Conservation (phyloP, 2,888 invertebrate species). For the Agriopis marginaria region DNA sequence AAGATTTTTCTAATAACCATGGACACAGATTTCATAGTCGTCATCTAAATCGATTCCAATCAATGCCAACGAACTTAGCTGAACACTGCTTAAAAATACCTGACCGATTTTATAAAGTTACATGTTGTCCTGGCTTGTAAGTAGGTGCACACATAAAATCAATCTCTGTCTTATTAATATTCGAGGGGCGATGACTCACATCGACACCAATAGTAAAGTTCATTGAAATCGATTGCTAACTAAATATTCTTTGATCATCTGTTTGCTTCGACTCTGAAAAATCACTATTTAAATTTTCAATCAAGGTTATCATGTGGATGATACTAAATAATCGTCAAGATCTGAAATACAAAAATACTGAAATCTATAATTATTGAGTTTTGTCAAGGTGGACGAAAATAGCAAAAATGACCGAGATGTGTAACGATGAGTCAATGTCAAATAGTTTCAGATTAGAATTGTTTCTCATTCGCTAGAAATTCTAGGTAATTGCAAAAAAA, state of each 20-base stretch:
- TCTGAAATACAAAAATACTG: conserved; percentile 43
- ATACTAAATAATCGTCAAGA: conserved; percentile 28
- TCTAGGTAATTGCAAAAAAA: neutral
- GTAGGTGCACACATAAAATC: conserved; percentile 4
- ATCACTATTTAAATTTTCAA: conserved; percentile 14
- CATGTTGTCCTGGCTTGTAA: neutral
- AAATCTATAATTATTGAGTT: conserved; percentile 52
- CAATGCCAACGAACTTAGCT: neutral
- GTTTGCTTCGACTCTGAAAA: conserved; percentile 16
- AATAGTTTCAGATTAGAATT: conserved; percentile 57
- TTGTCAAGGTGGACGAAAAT: conserved; percentile 62
- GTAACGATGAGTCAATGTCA: conserved; percentile 63
- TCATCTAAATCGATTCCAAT: neutral
- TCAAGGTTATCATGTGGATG: conserved; percentile 23
- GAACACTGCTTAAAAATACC: neutral
- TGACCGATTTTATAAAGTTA: neutral
- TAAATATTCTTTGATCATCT: conserved; percentile 35
- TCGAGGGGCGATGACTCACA: conserved; percentile 20
- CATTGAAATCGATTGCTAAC: conserved; percentile 28
- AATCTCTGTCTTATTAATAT: conserved; percentile 23
- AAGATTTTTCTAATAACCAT: conserved; percentile 44
- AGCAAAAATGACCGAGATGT: conserved; percentile 57
- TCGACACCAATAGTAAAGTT: conserved; percentile 20
- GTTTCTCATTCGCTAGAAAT: conserved; percentile 46
- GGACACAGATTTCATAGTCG: neutral